A percentile compares a stretch with the other conserved stretches of the same genome.
phyloP scores from a whole-genome alignment of 2,113 vertebrate genomes.

The Malaclemys terrapin region DNA sequence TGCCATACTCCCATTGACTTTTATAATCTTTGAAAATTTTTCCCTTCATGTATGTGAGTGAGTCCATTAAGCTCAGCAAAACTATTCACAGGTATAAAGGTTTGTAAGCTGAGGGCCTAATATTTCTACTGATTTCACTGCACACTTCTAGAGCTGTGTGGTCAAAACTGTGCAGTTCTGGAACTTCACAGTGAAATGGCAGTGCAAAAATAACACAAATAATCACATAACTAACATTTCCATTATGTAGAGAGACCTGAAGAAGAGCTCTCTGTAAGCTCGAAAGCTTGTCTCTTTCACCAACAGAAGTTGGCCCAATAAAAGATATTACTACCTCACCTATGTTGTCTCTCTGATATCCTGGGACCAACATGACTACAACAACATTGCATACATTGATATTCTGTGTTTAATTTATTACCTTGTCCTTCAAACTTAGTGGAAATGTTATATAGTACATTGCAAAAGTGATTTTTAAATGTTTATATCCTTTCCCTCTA shows the following conservation, averaged over 20 bases:
- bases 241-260: background rate
- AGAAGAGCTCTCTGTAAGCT: background rate
- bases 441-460: background rate
- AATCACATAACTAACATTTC: background rate
- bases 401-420: background rate
- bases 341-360: background rate
- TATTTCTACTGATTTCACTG: slow-evolving; percentile 25
- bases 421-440: background rate
- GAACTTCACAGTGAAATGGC: slow-evolving; percentile 20
- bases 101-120: slow-evolving; percentile 63
- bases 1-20: slow-evolving; percentile 14
- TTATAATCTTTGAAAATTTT: slow-evolving; percentile 5
- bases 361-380: background rate
- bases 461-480: background rate
- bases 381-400: background rate
- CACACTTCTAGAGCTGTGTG: background rate
- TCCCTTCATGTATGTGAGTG: background rate
- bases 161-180: slow-evolving; percentile 23
- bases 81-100: slow-evolving; percentile 13
- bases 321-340: background rate
- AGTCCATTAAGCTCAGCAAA: slow-evolving; percentile 8
- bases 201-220: background rate
- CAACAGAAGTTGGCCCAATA: background rate
- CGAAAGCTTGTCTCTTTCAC: background rate
- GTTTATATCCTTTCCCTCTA: background rate